Evolutionary conservation across 2,113 vertebrate genomes (phyloP), one percentile per base, ranked within the genome.

Genomic region (Cynoglossus semilaevis): DNA sequence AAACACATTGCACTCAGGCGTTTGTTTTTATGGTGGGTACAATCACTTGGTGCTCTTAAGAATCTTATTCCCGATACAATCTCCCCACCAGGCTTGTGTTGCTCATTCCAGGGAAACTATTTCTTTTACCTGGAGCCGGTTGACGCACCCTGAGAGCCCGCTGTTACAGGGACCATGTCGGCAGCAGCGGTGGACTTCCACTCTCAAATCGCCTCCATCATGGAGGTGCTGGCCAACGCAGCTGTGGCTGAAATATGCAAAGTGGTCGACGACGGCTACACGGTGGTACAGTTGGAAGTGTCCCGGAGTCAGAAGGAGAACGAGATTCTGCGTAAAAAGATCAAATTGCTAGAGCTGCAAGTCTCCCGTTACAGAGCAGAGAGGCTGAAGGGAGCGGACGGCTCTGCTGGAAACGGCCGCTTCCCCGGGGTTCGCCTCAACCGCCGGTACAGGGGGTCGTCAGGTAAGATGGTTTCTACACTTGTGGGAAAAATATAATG

Each of bases 151-250:
- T 6, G 22, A 29, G 22, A 29, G 22, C 38, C 37, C 38, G 38
- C 38, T 12, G 38, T 41, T 11, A 4, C 56, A 4, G 7, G 2
- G 10, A 63, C 16, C 9, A 81, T 82, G 84, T 70, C 78, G 45
- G 7, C 70, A 1, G 8, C 70, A 1, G 50, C 70, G 9, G 44
- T 59, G 17, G 83, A 81, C n/a, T 84, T 88, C 61, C 83, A 84
- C 6, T 64, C 74, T 8, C 81, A 88, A 61, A 71, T 88, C 29
- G 85, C 87, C 52, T 88, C 87, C 54, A 85, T 88, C 72, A 75
- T 88, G 81, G 87, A 88, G 83, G 85, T 81, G 1, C 63, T 88
- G 29, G 85, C 85, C 1, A 88, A 88, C 70, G 79, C 87, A 6
- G 87, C 85, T 15, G 85, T 88, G 0, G 70, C 79, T 0, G 85